Conservation (phyloP, 2,113 vertebrate species). For the Microcebus ravelobensis region DNA sequence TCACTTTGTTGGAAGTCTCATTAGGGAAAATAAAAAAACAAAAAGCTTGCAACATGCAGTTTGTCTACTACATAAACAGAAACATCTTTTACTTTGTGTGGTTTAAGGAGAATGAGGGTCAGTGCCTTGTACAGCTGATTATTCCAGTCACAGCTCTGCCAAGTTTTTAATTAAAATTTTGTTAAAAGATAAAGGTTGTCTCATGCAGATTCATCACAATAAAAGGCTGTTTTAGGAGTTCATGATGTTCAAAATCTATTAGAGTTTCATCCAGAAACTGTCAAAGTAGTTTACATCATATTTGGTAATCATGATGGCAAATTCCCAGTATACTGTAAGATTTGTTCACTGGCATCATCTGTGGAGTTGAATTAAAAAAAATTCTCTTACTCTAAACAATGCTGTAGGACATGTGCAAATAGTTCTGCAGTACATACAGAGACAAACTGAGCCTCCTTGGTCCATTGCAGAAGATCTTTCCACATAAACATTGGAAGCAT, state of each 20-base stretch:
- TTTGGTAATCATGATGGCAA: neutral
- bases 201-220: neutral
- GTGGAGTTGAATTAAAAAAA: neutral
- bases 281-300: neutral
- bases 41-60: neutral
- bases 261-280: neutral
- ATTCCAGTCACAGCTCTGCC: neutral
- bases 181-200: neutral
- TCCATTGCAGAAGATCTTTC: neutral
- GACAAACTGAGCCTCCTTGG: rapidly evolving
- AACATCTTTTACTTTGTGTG: neutral
- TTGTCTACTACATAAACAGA: neutral
- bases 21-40: neutral
- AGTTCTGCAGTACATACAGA: neutral
- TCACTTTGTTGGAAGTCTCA: neutral
- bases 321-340: neutral
- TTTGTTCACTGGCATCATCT: neutral
- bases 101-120: neutral
- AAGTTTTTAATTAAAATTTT: neutral
- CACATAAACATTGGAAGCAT: neutral
- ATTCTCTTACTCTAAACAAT: neutral
- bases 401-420: neutral
- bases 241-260: neutral
- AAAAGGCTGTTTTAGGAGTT: neutral
- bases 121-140: neutral